Evolutionary conservation across 2,888 invertebrate species (phyloP).

Genomic region (Exocentrus adspersus): DNA sequence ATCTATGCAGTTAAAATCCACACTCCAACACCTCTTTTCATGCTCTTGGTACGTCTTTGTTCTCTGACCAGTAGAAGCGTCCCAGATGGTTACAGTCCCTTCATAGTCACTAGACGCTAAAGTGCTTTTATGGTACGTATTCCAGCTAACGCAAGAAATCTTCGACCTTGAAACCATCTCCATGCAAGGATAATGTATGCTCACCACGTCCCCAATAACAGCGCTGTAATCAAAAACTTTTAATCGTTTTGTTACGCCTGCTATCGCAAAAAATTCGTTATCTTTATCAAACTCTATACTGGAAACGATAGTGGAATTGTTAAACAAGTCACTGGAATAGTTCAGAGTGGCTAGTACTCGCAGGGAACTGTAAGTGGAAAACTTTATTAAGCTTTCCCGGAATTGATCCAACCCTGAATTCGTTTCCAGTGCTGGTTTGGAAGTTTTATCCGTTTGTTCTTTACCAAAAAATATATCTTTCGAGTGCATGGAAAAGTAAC

Average conservation of each 20-base stretch:
- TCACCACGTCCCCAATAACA: slow-evolving; percentile 86
- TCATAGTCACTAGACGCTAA: slow-evolving; percentile 95
- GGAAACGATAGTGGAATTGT: slow-evolving; percentile 86
- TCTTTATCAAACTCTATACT: slow-evolving; percentile 97
- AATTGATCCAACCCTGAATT: slow-evolving; percentile 76
- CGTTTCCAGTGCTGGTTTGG: slow-evolving; percentile 47
- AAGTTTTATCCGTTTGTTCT: slow-evolving; percentile 54
- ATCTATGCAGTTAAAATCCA: slow-evolving; percentile 93
- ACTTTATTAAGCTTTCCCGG: slow-evolving; percentile 85
- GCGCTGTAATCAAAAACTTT: slow-evolving; percentile 92
- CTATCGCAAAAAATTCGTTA: slow-evolving; percentile 94
- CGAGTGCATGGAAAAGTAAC: slow-evolving; percentile 82
- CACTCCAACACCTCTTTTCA: slow-evolving; percentile 95
- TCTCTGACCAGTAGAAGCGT: slow-evolving; percentile 80
- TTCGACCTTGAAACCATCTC: slow-evolving; percentile 94
- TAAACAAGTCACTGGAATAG: slow-evolving; percentile 89
- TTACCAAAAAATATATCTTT: slow-evolving; percentile 75
- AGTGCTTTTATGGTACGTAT: slow-evolving; percentile 87
- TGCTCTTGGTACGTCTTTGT: slow-evolving; percentile 87
- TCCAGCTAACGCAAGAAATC: slow-evolving; percentile 95
- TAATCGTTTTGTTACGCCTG: slow-evolving; percentile 93
- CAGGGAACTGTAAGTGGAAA: slow-evolving; percentile 82
- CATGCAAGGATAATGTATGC: slow-evolving; percentile 90
- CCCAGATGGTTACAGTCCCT: slow-evolving; percentile 94
- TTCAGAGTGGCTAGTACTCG: slow-evolving; percentile 86